Conservation (phyloP, 2,113 vertebrate species). For the Anolis carolinensis region DNA sequence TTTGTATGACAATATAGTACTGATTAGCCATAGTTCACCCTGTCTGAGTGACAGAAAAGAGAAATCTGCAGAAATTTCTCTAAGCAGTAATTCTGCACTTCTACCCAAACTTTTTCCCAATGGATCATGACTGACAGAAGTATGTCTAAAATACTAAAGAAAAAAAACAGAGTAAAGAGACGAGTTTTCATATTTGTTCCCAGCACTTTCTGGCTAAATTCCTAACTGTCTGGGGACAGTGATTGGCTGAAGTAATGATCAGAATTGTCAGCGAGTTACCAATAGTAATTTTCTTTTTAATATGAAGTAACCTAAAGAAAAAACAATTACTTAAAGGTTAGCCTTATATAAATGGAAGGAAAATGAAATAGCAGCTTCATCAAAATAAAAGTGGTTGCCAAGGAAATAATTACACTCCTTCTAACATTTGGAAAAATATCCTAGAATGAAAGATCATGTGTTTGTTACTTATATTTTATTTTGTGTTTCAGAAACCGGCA, state of each 20-base stretch:
- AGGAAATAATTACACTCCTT: conserved; percentile 13
- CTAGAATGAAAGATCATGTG: background rate
- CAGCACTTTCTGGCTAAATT: background rate
- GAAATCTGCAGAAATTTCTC: background rate
- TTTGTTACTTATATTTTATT: background rate
- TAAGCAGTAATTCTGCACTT: background rate
- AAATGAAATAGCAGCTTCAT: background rate
- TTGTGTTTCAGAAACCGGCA: background rate
- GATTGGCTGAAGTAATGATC: background rate
- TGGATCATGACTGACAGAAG: background rate
- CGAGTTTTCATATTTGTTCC: background rate
- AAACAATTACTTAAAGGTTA: conserved; percentile 9
- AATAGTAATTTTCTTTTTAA: background rate
- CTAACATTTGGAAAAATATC: background rate
- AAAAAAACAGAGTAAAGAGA: background rate
- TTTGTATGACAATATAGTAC: background rate
- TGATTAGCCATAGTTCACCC: background rate
- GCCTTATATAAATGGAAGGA: background rate
- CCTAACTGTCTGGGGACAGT: background rate
- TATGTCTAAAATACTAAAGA: background rate
- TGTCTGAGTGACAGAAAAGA: background rate
- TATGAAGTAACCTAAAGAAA: background rate
- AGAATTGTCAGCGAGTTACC: background rate
- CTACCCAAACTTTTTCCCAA: background rate
- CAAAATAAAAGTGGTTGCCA: conserved; percentile 2